Percentiles rank a stretch among this genome's conserved stretches.
phyloP scores from a whole-genome alignment of 1,140 invertebrate species.

The Hylyphantes graminicola region DNA sequence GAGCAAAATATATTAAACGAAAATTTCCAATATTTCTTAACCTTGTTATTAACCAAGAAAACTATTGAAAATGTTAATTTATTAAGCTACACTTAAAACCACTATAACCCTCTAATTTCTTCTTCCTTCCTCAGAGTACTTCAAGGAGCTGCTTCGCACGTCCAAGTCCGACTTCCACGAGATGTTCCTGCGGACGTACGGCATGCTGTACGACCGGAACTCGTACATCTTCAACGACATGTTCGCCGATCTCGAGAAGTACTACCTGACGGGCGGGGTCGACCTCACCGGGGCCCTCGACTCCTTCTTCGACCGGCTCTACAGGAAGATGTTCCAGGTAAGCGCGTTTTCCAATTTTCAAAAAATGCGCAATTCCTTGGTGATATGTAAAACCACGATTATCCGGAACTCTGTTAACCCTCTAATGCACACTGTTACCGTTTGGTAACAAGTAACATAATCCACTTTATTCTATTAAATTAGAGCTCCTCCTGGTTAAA shows the following conservation, averaged over 20 bases:
- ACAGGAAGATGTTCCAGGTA: slow-evolving; percentile 89
- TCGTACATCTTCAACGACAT: slow-evolving; percentile 90
- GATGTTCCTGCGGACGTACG: slow-evolving; percentile 95
- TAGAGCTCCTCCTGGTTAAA: too few species aligned
- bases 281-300: slow-evolving; percentile 88
- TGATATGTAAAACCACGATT: too few species aligned
- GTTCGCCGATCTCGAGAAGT: slow-evolving; percentile 88
- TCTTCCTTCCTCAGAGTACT: slow-evolving; percentile 49
- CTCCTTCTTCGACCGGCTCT: slow-evolving; percentile 89
- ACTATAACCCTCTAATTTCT: neutral
- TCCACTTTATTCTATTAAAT: too few species aligned
- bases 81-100: too few species aligned
- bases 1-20: too few species aligned
- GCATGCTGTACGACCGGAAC: slow-evolving; percentile 93
- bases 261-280: slow-evolving; percentile 85
- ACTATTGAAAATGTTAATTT: too few species aligned
- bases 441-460: too few species aligned
- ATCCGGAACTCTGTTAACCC: too few species aligned
- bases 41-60: too few species aligned
- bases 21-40: too few species aligned
- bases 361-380: too few species aligned
- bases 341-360: neutral
- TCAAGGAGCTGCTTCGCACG: slow-evolving; percentile 48
- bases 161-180: slow-evolving; percentile 87
- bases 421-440: too few species aligned